Evolutionary conservation across 92 coral and sea anemone genomes (phyloP), one percentile per base, ranked within the genome.

Genomic region (Phymanthus crucifer): DNA sequence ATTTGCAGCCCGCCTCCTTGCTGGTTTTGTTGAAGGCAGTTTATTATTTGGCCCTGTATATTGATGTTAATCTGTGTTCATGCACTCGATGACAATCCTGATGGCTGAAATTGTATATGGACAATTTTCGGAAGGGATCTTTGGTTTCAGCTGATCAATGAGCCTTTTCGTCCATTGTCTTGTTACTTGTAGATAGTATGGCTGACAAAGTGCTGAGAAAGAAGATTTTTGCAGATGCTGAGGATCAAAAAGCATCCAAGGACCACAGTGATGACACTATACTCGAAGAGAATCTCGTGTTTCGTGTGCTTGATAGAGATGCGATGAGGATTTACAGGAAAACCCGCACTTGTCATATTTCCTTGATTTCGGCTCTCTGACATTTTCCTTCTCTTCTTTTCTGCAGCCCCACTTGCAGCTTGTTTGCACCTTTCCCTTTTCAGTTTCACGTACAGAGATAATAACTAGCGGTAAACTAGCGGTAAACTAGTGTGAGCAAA

Each of bases 221-320:
- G 45, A 8, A 77, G 35, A 52, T 77, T 77, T 36, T 77, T 77
- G 58, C 66, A 77, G 12, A 77, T 77, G 37, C 81, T 77, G 21
- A 77, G 34, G 12, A 77, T 2, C 18, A 77, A 77, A 27, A 77
- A 77, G 68, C 81, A 77, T 32, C 81, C 81, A 4, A 77, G 46
- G 13, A 77, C 81, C 2, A 77, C 81, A 1, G 81, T 65, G 40
- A 77, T 64, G 72, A 77, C 81, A 40, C 81, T 77, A 40, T 77
- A 77, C 27, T 77, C 81, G 38, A 77, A 77, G 17, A 77, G 31
- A 18, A 77, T 70, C 37, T 77, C 81, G 37, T 77, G 56, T 27
- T 77, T 77, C 1, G 81, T 35, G 24, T 65, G 81, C 73, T 37
- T 77, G 66, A 69, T 64, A 0, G 81, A 36, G 46, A 77, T 65